A percentile compares a stretch with the other conserved stretches of the same genome.
Evolutionary conservation across 2,888 invertebrate species (phyloP).

Genomic region (Ernsta delagoae): DNA sequence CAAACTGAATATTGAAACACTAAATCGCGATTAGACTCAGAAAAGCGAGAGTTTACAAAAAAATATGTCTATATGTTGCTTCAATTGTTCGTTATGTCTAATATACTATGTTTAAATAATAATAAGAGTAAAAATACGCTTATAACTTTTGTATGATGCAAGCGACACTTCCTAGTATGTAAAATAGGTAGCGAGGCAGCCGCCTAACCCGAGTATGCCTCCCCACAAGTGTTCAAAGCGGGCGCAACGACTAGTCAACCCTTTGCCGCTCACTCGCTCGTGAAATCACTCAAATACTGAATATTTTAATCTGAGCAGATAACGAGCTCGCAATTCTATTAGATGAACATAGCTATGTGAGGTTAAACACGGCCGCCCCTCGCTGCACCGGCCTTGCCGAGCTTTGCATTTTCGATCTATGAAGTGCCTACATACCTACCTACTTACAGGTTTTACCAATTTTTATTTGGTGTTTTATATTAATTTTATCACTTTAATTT

Average conservation of each 20-base stretch:
- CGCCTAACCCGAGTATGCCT: conserved; percentile 56
- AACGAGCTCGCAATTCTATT: conserved; percentile 85
- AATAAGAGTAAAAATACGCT: conserved; percentile 45
- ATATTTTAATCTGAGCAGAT: conserved; percentile 85
- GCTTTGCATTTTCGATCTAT: conserved; percentile 32
- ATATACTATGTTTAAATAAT: conserved; percentile 38
- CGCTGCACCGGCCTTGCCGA: conserved; percentile 49
- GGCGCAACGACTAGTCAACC: conserved; percentile 82
- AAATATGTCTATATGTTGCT: too few relatives aligned
- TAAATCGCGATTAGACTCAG: not conserved
- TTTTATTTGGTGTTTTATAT: not conserved
- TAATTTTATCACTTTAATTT: not conserved
- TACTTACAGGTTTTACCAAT: not conserved
- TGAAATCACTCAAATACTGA: conserved; percentile 86
- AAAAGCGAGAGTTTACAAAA: too few relatives aligned
- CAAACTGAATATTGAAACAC: not conserved
- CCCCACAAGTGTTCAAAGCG: conserved; percentile 84
- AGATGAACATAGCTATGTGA: conserved; percentile 81
- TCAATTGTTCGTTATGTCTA: too few relatives aligned
- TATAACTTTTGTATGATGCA: conserved; percentile 49
- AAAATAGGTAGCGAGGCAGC: conserved; percentile 61
- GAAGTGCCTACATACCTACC: conserved; percentile 1
- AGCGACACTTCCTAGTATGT: conserved; percentile 65
- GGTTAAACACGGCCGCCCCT: conserved; percentile 67
- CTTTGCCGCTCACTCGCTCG: conserved; percentile 84